These are phyloP conservation scores for Hirtodrosophila duncani DNA, from an alignment of 2,888 invertebrate genomes.

Conservation along the genomic window DNA sequence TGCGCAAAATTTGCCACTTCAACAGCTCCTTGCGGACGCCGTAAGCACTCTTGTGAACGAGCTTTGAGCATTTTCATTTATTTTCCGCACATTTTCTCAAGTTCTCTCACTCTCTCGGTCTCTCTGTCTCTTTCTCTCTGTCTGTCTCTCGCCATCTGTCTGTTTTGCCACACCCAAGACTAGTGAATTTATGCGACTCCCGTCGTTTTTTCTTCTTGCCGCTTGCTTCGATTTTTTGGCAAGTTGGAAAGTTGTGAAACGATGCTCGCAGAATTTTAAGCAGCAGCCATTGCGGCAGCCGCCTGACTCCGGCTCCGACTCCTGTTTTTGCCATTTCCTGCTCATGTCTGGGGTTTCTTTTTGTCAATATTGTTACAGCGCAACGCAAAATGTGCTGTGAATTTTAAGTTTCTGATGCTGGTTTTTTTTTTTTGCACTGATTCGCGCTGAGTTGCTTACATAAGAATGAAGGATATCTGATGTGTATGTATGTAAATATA, in stretches of 20 bases:
- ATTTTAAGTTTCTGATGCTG: slow-evolving; percentile 69
- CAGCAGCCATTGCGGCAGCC: slow-evolving; percentile 50
- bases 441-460: slow-evolving; percentile 55
- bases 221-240: slow-evolving; percentile 65
- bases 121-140: slow-evolving; percentile 6
- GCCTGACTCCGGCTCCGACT: slow-evolving; percentile 15
- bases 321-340: slow-evolving; percentile 4
- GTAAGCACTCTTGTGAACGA: slow-evolving; percentile 77
- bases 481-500: too few species aligned
- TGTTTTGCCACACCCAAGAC: slow-evolving; percentile 40
- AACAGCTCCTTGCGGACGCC: slow-evolving; percentile 78
- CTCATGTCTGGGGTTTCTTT: slow-evolving; percentile 11
- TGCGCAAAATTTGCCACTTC: slow-evolving; percentile 78
- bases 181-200: slow-evolving; percentile 58
- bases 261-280: slow-evolving; percentile 77
- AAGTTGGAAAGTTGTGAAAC: slow-evolving; percentile 77
- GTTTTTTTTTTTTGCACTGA: slow-evolving; percentile 18
- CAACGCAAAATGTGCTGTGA: slow-evolving; percentile 69
- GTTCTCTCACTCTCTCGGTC: slow-evolving; percentile 26
- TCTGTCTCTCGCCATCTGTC: slow-evolving; percentile 9
- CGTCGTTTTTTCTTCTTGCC: slow-evolving; percentile 21
- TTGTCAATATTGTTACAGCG: slow-evolving; percentile 70
- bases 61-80: slow-evolving; percentile 78
- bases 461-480: slow-evolving; percentile 28
- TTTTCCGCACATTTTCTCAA: slow-evolving; percentile 70